phyloP scores from a whole-genome alignment of 2,113 vertebrate genomes.

The Hoplias malabaricus region DNA sequence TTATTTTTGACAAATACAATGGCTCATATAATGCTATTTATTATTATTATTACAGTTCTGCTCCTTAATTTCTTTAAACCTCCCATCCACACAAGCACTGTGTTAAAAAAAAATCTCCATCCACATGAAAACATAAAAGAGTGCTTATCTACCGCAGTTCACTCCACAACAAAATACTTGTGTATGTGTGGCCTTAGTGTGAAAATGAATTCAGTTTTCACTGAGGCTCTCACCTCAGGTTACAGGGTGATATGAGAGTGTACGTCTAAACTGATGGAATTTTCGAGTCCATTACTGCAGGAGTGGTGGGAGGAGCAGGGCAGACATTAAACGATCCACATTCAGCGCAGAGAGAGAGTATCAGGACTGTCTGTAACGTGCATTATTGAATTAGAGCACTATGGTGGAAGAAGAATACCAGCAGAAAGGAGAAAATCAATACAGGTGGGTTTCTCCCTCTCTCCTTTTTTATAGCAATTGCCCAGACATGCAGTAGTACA shows the following conservation, averaged over 20 bases:
- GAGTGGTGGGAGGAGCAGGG: slow-evolving; percentile 33
- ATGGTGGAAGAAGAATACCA: slow-evolving; percentile 40
- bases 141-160: no score
- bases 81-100: no score
- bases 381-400: slow-evolving; percentile 54
- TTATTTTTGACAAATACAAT: no score
- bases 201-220: slow-evolving; percentile 10
- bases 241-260: slow-evolving; percentile 24
- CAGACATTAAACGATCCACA: slow-evolving; percentile 36
- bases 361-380: slow-evolving; percentile 49
- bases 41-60: no score
- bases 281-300: slow-evolving; percentile 47
- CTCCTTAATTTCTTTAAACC: no score
- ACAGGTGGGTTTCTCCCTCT: slow-evolving; percentile 43
- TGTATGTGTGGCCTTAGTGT: slow-evolving; percentile 10
- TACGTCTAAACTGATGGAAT: slow-evolving; percentile 47
- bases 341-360: slow-evolving; percentile 33
- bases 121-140: no score
- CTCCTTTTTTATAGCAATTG: slow-evolving; percentile 33
- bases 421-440: slow-evolving; percentile 56
- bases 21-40: no score
- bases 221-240: slow-evolving; percentile 35
- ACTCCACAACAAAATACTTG: background rate
- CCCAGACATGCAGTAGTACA: slow-evolving; percentile 29
- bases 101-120: no score